These are phyloP conservation scores for Linnaemya tessellans DNA, from an alignment of 2,888 invertebrate species.

Conservation along the genomic window DNA sequence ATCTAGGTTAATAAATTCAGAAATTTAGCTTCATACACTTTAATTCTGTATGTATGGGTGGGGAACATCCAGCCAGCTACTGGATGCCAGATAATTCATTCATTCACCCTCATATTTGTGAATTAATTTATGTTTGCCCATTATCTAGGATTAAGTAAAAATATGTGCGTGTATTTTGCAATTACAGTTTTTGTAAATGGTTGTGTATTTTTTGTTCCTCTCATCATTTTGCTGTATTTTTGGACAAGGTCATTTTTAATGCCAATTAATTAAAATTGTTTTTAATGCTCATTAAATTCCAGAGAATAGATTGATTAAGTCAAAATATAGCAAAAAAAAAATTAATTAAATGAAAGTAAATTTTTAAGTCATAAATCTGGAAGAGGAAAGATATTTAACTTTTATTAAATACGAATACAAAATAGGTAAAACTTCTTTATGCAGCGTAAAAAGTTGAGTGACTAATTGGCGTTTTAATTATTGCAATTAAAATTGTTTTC, in stretches of 20 bases:
- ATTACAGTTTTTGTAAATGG: constrained; percentile 9
- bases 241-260: constrained; percentile 58
- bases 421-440: neutral
- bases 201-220: neutral
- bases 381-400: neutral
- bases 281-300: constrained; percentile 29
- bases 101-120: constrained; percentile 1
- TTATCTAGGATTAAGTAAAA: constrained; percentile 14
- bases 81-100: neutral
- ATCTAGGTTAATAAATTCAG: too few relatives aligned
- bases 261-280: constrained; percentile 47
- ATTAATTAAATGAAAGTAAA: too few relatives aligned
- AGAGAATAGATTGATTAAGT: neutral
- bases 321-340: neutral
- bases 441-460: neutral
- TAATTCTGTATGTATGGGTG: neutral
- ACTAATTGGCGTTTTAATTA: constrained; percentile 26
- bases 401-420: neutral
- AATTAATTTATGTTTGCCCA: constrained; percentile 9
- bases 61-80: neutral
- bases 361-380: too few relatives aligned
- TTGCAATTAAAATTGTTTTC: constrained; percentile 12
- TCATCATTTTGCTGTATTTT: constrained; percentile 1
- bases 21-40: constrained; percentile 12
- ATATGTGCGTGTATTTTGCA: constrained; percentile 2